Evolutionary conservation across 2,113 vertebrate genomes (phyloP), one percentile per base, ranked within the genome.

Genomic region (Boleophthalmus pectinirostris): DNA sequence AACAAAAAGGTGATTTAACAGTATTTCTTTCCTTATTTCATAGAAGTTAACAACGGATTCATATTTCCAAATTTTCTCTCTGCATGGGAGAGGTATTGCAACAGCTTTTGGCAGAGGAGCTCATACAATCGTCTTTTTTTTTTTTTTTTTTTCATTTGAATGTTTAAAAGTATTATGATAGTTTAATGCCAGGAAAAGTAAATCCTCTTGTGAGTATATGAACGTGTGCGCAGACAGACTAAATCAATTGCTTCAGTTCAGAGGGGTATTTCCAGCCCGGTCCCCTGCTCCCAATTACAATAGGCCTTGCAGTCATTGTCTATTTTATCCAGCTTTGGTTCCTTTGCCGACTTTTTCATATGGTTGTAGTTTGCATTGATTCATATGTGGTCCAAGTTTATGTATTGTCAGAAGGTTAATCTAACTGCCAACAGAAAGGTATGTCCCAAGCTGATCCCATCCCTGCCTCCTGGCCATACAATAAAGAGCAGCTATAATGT

Each of bases 291-390:
- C 78, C 90, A 85, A 92, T 91, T 91, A 90, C 87, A 90, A 82
- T 60, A 84, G 84, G 87, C 85, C 88, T 91, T 81, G 82, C 85
- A 91, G 86, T 92, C 86, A 87, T 85, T 83, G 77, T 91, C 90
- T 84, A 70, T 80, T 87, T 85, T 86, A 77, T 82, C 74, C 78
- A 79, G 78, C 81, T 87, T 82, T 87, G 68, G 67, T 84, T 88
- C 79, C 78, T 82, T 82, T 84, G 78, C 85, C 88, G 79, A 79
- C 69, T 72, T 79, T 64, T 69, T 91, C 90, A 93, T 89, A 84
- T 92, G 88, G 89, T 85, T 89, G 82, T 56, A 89, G 78, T 91
- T 92, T 90, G 88, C 88, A 85, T 91, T 90, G 69, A 89, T 90
- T 91, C 84, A 85, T 87, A 90, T 82, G 88, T 74, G 82, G 81